A percentile compares a stretch with the other conserved stretches of the same genome.
phyloP scores from a whole-genome alignment of 2,888 invertebrate genomes.

The Drosophila emarginata region DNA sequence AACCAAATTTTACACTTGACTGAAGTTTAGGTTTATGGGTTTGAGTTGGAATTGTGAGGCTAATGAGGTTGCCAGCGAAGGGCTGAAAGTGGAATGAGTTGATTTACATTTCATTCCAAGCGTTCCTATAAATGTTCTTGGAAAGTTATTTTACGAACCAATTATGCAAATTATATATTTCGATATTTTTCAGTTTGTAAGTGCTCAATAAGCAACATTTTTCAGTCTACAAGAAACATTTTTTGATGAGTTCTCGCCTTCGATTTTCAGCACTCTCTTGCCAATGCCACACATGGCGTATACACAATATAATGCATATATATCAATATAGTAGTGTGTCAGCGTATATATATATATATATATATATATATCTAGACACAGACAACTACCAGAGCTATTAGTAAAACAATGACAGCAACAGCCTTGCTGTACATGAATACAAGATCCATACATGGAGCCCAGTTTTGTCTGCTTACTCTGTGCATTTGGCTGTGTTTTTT shows the following conservation, averaged over 20 bases:
- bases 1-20: conserved; percentile 69
- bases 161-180: too few species aligned
- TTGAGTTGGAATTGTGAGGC: conserved; percentile 24
- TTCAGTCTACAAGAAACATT: too few species aligned
- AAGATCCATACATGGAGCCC: conserved; percentile 55
- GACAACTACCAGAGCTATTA: conserved; percentile 66
- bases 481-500: conserved; percentile 9
- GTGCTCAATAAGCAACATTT: not conserved
- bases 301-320: conserved; percentile 47
- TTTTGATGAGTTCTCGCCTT: not conserved
- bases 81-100: not conserved
- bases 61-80: conserved; percentile 44
- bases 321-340: conserved; percentile 2
- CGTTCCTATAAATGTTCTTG: too few species aligned
- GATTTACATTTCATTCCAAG: too few species aligned
- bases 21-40: conserved; percentile 37
- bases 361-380: conserved; percentile 46
- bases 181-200: not conserved
- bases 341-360: not conserved
- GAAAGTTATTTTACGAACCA: too few species aligned
- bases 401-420: conserved; percentile 67
- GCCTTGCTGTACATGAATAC: conserved; percentile 58
- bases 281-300: conserved; percentile 45
- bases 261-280: not conserved
- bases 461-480: conserved; percentile 55